Percentiles rank a stretch among this genome's conserved stretches.
phyloP scores from a whole-genome alignment of 2,888 invertebrate genomes.

The Latrodectus hesperus region DNA sequence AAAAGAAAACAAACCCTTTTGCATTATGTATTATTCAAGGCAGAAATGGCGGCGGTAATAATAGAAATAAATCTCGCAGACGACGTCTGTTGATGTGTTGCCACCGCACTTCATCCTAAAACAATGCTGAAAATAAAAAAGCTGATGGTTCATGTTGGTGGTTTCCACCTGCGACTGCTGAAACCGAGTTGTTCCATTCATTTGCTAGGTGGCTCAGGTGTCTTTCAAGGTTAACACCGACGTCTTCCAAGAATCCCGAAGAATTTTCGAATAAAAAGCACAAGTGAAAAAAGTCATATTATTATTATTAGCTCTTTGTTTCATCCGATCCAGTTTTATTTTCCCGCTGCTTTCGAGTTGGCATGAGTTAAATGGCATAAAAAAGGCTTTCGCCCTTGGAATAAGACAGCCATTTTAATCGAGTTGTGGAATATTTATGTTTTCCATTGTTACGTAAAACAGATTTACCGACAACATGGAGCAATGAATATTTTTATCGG shows the following conservation, averaged over 20 bases:
- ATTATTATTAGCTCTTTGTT: slow-evolving; percentile 27
- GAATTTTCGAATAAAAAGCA: background rate
- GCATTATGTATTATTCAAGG: too few species aligned
- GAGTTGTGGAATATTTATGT: slow-evolving; percentile 20
- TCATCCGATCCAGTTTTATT: slow-evolving; percentile 8
- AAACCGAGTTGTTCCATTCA: background rate
- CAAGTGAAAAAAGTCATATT: background rate
- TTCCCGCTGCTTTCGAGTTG: background rate
- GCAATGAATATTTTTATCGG: too few species aligned
- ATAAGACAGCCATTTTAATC: slow-evolving; percentile 2
- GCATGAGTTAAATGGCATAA: background rate
- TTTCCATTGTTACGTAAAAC: slow-evolving; percentile 40
- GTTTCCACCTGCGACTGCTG: background rate
- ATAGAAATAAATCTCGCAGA: too few species aligned
- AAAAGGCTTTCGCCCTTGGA: slow-evolving; percentile 29
- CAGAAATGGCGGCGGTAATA: too few species aligned
- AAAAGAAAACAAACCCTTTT: too few species aligned
- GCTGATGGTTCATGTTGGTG: background rate
- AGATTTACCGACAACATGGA: background rate
- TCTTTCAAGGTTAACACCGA: background rate
- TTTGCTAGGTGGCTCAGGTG: background rate
- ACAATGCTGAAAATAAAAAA: background rate
- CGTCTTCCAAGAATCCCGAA: background rate
- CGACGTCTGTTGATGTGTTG: background rate
- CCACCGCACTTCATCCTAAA: background rate